Conservation (phyloP, 2,888 invertebrate species). For the Machimus rusticus region DNA sequence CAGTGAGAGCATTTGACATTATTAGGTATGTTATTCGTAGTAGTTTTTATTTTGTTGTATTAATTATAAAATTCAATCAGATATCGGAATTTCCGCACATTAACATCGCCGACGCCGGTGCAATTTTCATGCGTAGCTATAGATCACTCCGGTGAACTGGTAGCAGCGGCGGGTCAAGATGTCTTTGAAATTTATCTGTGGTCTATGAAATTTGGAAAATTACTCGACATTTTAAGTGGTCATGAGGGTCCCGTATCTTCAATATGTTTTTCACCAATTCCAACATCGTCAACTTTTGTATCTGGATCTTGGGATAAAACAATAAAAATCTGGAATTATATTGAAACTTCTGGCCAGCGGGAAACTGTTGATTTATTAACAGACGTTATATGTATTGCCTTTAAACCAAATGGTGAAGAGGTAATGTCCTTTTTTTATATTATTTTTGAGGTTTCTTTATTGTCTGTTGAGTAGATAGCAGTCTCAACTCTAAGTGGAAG, state of each 20-base stretch:
- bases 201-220: constrained; percentile 91
- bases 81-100: constrained; percentile 97
- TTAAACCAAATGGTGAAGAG: constrained; percentile 90
- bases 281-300: constrained; percentile 77
- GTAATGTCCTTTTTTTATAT: constrained; percentile 54
- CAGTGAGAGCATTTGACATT: constrained; percentile 94
- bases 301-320: constrained; percentile 97
- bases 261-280: constrained; percentile 79
- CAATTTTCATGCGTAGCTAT: constrained; percentile 92
- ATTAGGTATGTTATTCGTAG: constrained; percentile 68
- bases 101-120: constrained; percentile 88
- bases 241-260: constrained; percentile 92
- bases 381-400: constrained; percentile 85
- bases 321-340: constrained; percentile 88
- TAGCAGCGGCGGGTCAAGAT: constrained; percentile 95
- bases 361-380: constrained; percentile 81
- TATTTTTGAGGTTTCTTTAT: background rate
- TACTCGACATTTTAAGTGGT: constrained; percentile 89
- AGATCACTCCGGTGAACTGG: constrained; percentile 89
- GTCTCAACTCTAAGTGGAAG: constrained; percentile 90
- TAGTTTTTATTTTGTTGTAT: background rate
- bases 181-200: constrained; percentile 95
- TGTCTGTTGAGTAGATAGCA: constrained; percentile 70
- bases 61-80: constrained; percentile 63
- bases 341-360: constrained; percentile 79